Evolutionary conservation across 2,888 invertebrate species (phyloP).

Genomic region (Drosophila testacea): DNA sequence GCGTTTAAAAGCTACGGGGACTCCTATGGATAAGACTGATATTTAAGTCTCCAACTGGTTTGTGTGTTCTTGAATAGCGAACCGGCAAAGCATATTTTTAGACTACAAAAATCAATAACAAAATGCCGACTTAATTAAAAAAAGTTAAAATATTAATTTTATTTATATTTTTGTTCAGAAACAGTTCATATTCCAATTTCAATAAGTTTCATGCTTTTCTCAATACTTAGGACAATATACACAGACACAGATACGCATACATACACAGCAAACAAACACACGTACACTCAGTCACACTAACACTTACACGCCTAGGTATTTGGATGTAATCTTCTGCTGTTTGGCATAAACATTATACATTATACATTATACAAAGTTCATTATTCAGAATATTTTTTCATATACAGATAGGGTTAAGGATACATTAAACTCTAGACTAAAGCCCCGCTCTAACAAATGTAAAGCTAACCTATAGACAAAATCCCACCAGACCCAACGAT

Average conservation of each 20-base stretch:
- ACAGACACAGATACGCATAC: conserved; percentile 30
- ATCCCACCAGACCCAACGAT: conserved; percentile 33
- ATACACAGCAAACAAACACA: conserved; percentile 23
- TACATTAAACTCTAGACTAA: conserved; percentile 64
- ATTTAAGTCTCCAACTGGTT: conserved; percentile 62
- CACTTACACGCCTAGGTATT: conserved; percentile 72
- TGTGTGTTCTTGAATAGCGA: conserved; percentile 26
- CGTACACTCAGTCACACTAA: conserved; percentile 11
- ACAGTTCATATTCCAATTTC: conserved; percentile 54
- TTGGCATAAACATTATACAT: conserved; percentile 71
- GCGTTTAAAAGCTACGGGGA: conserved; percentile 9
- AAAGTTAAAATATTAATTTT: conserved; percentile 54
- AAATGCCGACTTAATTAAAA: conserved; percentile 32
- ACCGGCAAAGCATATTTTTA: conserved; percentile 33
- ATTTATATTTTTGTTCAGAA: conserved; percentile 50
- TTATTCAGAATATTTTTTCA: conserved; percentile 47
- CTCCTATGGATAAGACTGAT: conserved; percentile 34
- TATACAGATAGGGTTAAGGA: conserved; percentile 43
- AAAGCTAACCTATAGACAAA: conserved; percentile 36
- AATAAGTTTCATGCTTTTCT: conserved; percentile 42
- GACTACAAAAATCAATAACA: not conserved
- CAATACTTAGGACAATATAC: conserved; percentile 50
- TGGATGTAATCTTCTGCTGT: conserved; percentile 73
- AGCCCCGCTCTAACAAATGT: conserved; percentile 58
- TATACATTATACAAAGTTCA: conserved; percentile 50